Conservation (phyloP, 2,113 vertebrate species). For the Rhodinocichla rosea region DNA sequence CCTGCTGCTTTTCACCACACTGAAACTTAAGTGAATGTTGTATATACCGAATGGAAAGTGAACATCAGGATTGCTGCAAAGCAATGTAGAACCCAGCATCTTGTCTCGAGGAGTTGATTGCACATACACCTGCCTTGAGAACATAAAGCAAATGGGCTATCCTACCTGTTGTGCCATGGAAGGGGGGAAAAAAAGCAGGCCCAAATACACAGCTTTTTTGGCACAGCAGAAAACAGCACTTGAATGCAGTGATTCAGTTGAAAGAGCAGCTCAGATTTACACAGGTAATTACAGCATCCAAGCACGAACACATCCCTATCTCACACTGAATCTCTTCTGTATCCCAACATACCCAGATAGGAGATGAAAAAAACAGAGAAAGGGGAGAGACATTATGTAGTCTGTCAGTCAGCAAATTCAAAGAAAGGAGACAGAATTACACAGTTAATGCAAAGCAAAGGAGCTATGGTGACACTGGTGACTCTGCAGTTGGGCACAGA, state of each 20-base stretch:
- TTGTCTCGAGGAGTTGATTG: background rate
- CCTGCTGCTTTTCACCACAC: background rate
- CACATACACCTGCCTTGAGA: background rate
- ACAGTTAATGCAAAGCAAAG: background rate
- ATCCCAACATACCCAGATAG: background rate
- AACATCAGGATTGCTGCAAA: background rate
- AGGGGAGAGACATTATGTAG: background rate
- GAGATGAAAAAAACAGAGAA: background rate
- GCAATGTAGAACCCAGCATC: background rate
- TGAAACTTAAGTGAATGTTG: background rate
- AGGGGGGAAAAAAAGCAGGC: background rate
- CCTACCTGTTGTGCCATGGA: background rate
- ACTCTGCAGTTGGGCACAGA: background rate
- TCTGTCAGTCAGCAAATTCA: background rate
- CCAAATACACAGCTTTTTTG: background rate
- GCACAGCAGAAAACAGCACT: background rate
- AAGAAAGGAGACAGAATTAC: background rate
- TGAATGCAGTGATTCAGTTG: background rate
- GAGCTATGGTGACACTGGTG: background rate
- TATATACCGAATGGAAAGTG: background rate
- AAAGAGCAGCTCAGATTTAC: background rate
- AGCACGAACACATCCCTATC: background rate
- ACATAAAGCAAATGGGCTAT: background rate
- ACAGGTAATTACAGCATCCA: background rate
- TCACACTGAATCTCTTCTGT: background rate